Base-by-base conservation (phyloP, 2,888 invertebrate genomes). In the Bhutanitis thaidina region DNA sequence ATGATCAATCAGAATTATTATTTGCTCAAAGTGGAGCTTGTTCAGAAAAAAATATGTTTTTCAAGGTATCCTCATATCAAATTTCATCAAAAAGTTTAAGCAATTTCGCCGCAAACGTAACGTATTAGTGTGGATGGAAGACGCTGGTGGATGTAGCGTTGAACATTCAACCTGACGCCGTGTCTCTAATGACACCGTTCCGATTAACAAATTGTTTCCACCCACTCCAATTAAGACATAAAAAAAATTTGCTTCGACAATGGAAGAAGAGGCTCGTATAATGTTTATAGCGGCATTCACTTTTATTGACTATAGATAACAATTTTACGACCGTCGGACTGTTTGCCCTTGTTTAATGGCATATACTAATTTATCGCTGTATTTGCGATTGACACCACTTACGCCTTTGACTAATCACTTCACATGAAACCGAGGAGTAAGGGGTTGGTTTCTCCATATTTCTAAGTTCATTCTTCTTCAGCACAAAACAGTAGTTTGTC, bases 301-400 rank as follows among this genome's bases (percentile, higher is more conserved):
- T 34, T 47, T 47, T 47, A 47, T 20, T 32, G 46, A 20, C 25
- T 25, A 14, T 14, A 34, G 47, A 47, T 47, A 47, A 35, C 47
- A 34, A 25, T 34, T 47, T 47, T 47, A 47, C 40, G 20, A 16
- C 34, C 40, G 29, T 35, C 43, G 8, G 32, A 43, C 25, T 46
- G 38, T 38, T 38, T 15, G 39, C 13, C 39, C 7, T 9, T 15
- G 25, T 20, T 47, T 39, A 38, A 38, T 37, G 13, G 47, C 14
- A n/a, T 34, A n/a, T 30, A 39, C 20, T 47, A 40, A 47, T 47
- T 40, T 43, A 32, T 32, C 1, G 3, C 16, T 32, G 16, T 47
- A 25, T 44, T 27, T 14, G 36, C 12, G n/a, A 32, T 15, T 39
- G 47, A 47, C 13, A 29, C 8, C 7, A 27, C 12, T 40, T 14